Base-by-base conservation (phyloP, 2,888 invertebrate species). In the Vesta saturnalis region DNA sequence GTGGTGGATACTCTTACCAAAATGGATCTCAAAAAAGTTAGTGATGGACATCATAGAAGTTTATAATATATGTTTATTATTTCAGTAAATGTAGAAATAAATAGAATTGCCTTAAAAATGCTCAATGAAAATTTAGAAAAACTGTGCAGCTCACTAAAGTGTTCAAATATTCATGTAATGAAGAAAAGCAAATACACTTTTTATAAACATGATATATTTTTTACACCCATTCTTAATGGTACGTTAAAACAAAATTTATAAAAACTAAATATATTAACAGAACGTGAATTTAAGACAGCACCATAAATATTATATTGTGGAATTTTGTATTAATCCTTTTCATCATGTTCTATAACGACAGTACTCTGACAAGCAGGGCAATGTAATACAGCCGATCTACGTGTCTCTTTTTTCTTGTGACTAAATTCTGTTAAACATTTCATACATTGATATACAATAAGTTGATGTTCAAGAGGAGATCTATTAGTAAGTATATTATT, bases 371-470 rank as follows among this genome's bases (percentile, higher is more conserved):
- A 91, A 15, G 86, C 85, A 1, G 89, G 89, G 79, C 91, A 91
- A 30, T 78, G 76, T 4, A 85, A 61, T 15, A 69, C 71, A 18
- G 70, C 61, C 22, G 57, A 56, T 47, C 46, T 43, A 1, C 58
- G 49, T 22, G 75, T 74, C 30, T 75, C 54, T 8, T 77, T 62
- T 63, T 76, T 78, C 47, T 89, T 88, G 66, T 85, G 84, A 1
- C 86, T 87, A 79, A 91, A 91, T 71, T 88, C 86, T 8, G 87
- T 85, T 1, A 86, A 85, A 74, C 91, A 91, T 78, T 89, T 90
- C 78, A 91, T 86, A 77, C 91, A 91, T 72, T 84, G 83, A 77
- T 86, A 88, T 1, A 85, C 78, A 21, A 80, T 83, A 74, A 87
- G 85, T 67, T 86, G 86, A 80, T 86, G 84, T 74, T 85, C 74